phyloP scores from a whole-genome alignment of 1,140 invertebrate species.

The Pseudoatta argentina region DNA sequence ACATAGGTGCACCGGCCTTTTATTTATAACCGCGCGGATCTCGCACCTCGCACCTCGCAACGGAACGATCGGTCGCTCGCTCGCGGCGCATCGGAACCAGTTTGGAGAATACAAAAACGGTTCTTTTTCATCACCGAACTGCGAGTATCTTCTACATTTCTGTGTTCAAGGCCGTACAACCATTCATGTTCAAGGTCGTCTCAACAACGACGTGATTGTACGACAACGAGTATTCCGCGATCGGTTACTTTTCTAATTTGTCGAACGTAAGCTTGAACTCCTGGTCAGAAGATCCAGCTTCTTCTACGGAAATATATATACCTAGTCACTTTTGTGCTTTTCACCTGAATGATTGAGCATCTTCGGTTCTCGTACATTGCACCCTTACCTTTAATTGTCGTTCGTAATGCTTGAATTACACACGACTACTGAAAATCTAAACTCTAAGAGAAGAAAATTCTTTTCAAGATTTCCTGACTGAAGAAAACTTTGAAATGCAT shows the following conservation, averaged over 20 bases:
- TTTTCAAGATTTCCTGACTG: neutral
- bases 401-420: neutral
- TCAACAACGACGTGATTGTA: constrained; percentile 29
- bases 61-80: constrained; percentile 11
- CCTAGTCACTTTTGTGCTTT: neutral
- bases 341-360: neutral
- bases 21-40: constrained; percentile 47
- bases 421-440: neutral
- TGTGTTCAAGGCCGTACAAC: constrained; percentile 41
- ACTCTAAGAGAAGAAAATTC: no score
- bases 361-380: neutral
- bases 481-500: neutral
- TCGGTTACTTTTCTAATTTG: constrained; percentile 26
- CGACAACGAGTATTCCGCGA: neutral
- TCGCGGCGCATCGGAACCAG: constrained; percentile 43
- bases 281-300: neutral
- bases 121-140: constrained; percentile 52
- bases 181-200: constrained; percentile 50
- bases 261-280: neutral
- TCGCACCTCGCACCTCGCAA: constrained; percentile 4
- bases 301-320: neutral
- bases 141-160: constrained; percentile 58
- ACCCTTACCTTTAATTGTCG: neutral
- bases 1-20: constrained; percentile 50
- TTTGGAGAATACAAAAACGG: constrained; percentile 54